Conservation (phyloP, 2,888 invertebrate species). For the Polydrusus cervinus region DNA sequence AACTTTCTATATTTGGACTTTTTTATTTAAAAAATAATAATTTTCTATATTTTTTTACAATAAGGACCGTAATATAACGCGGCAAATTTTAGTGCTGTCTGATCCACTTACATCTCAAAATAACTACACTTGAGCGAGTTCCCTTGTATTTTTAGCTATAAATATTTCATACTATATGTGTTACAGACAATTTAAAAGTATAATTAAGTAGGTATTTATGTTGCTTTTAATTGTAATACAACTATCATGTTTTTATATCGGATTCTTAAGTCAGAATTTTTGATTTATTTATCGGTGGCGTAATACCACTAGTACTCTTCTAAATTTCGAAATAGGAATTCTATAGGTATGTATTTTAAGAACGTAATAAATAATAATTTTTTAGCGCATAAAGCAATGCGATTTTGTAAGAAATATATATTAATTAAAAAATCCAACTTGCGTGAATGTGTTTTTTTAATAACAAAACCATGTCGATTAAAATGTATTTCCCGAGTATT, state of each 20-base stretch:
- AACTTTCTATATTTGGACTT: too few species aligned
- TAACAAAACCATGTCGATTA: background rate
- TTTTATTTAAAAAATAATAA: too few species aligned
- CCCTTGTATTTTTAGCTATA: background rate
- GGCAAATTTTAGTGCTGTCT: too few species aligned
- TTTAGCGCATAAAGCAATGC: background rate
- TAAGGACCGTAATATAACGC: too few species aligned
- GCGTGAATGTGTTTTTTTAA: background rate
- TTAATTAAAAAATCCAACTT: slow-evolving; percentile 2
- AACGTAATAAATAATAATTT: background rate
- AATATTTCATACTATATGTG: background rate
- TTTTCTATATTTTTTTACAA: too few species aligned
- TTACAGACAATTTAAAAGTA: slow-evolving; percentile 1
- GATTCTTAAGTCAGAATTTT: background rate
- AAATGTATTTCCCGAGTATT: background rate
- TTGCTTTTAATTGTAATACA: background rate
- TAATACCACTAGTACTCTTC: background rate
- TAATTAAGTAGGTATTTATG: background rate
- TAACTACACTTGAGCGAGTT: background rate
- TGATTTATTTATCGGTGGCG: slow-evolving; percentile 4
- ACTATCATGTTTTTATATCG: background rate
- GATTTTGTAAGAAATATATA: background rate
- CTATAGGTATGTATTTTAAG: background rate
- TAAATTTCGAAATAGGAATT: slow-evolving; percentile 13
- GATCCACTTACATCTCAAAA: background rate